Percentiles rank a stretch among this genome's conserved stretches.
Evolutionary conservation across 2,113 vertebrate genomes (phyloP).

Genomic region (Halichoeres trimaculatus): DNA sequence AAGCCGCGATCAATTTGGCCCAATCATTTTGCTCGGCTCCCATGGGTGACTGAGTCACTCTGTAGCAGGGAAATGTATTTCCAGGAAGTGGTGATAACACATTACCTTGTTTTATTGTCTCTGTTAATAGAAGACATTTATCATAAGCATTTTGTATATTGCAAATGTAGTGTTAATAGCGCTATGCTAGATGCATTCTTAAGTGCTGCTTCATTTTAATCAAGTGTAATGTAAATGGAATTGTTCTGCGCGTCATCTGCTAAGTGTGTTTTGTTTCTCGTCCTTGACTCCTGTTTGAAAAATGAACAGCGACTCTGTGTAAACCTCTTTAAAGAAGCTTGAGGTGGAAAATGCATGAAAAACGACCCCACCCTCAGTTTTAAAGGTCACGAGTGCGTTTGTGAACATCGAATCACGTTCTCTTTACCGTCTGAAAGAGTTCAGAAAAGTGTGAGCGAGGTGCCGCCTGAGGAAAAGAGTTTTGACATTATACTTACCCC

Average conservation of each 20-base stretch:
- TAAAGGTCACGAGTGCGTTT: slow-evolving; percentile 27
- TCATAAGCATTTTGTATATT: slow-evolving; percentile 64
- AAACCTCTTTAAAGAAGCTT: background rate
- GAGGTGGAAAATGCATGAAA: background rate
- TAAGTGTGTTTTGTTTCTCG: slow-evolving; percentile 4
- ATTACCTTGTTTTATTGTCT: slow-evolving; percentile 59
- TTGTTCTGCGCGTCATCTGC: slow-evolving; percentile 1
- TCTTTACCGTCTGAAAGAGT: slow-evolving; percentile 18
- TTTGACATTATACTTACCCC: slow-evolving; percentile 35
- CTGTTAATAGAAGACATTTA: slow-evolving; percentile 64
- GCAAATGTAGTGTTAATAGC: slow-evolving; percentile 50
- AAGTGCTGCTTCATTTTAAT: background rate
- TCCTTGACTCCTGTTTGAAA: slow-evolving; percentile 1
- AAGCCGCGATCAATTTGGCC: slow-evolving; percentile 72
- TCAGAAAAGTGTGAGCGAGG: slow-evolving; percentile 9
- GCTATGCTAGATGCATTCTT: slow-evolving; percentile 26
- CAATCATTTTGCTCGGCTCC: slow-evolving; percentile 70
- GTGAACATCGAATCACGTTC: slow-evolving; percentile 14
- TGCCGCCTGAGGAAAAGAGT: slow-evolving; percentile 31
- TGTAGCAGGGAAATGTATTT: slow-evolving; percentile 56
- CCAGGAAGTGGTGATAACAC: slow-evolving; percentile 52
- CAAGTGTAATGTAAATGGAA: slow-evolving; percentile 50
- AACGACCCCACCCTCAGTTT: background rate
- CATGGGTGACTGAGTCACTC: slow-evolving; percentile 61
- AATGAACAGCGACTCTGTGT: background rate